Base-by-base conservation (phyloP, 2,113 vertebrate genomes). In the Mobula hypostoma region DNA sequence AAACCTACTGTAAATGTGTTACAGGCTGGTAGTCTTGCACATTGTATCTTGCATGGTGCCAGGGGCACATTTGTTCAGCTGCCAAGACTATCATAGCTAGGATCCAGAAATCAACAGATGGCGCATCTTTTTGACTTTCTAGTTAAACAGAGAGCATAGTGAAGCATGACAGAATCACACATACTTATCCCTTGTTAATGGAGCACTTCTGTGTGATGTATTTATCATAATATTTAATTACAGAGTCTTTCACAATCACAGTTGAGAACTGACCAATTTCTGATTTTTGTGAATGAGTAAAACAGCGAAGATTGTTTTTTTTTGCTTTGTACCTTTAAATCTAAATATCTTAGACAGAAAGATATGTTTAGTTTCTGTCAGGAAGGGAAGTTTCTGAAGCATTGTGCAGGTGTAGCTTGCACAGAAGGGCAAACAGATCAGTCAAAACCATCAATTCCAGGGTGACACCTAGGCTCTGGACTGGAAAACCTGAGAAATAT, bases 111-210 rank as follows among this genome's bases (percentile, higher is more conserved):
- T 36, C 68, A 93, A 93, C 90, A 93, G 40, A 68, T 36, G 68
- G 90, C 24, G 32, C 66, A 74, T 72, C 90, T 74, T 93, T 93
- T 74, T 15, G 9, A n/a, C 90, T 72, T 68, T 48, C 66, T 32
- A 93, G 68, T 93, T 93, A 93, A 93, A 90, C 66, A 93, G 90
- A 48, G 36, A 74, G 90, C 72, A 68, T 74, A 68, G 40, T 68
- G 40, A 74, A 48, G 68, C 90, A 93, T 70, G 32, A 70, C 88
- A 91, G 88, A 93, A 72, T 93, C 32, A 74, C 90, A 93, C 68
- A 74, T 48, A 93, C 68, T 93, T 74, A 72, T 48, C 66, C 21
- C 90, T 93, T 48, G 66, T 74, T 74, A 74, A 74, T 74, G 68
- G 66, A 93, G 90, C 68, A 74, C 32, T 93, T 93, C 36, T 48